Conservation (phyloP, 64 coral and sea anemone species). For the Exaiptasia diaphana region DNA sequence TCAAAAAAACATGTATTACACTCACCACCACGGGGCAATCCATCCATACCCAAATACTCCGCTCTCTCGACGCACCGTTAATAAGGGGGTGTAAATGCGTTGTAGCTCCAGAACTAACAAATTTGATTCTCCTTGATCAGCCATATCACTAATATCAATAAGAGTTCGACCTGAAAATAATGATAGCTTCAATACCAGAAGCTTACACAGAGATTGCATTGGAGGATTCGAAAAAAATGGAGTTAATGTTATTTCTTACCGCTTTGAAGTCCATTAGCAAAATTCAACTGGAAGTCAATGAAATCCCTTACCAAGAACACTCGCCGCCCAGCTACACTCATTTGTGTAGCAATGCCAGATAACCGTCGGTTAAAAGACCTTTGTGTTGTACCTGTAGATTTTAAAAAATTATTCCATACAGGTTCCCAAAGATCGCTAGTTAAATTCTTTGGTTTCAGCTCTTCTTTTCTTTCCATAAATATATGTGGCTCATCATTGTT, state of each 20-base stretch:
- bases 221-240: not conserved
- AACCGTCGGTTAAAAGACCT: constrained; percentile 57
- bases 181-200: not conserved
- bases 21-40: constrained; percentile 80
- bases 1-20: too few species aligned
- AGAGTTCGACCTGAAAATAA: constrained; percentile 35
- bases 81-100: constrained; percentile 56
- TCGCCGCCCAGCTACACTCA: constrained; percentile 65
- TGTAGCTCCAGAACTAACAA: not conserved
- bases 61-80: constrained; percentile 43
- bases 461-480: constrained; percentile 65
- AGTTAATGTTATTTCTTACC: constrained; percentile 19
- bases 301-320: constrained; percentile 58
- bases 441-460: constrained; percentile 51
- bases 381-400: constrained; percentile 52
- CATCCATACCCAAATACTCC: constrained; percentile 70
- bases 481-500: constrained; percentile 42
- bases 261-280: constrained; percentile 59
- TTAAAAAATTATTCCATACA: constrained; percentile 73
- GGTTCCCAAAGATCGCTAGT: constrained; percentile 49
- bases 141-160: constrained; percentile 31
- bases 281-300: constrained; percentile 62
- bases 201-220: not conserved
- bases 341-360: constrained; percentile 48
- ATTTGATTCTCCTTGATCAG: not conserved